Base-by-base conservation (phyloP, 2,797 vertebrate genomes). In the Zonotrichia albicollis region DNA sequence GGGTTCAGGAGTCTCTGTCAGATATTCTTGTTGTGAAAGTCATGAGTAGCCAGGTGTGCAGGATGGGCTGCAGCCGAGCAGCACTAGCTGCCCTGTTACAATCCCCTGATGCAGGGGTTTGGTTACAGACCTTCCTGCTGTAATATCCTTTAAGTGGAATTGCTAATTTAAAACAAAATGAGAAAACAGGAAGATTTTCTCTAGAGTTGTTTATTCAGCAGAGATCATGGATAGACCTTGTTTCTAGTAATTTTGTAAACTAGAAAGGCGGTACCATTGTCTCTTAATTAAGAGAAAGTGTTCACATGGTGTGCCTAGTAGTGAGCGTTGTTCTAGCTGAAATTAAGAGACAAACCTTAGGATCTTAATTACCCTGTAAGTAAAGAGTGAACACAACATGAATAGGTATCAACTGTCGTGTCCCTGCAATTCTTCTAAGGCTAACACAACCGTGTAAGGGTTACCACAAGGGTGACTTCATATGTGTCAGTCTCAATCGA, bases 31-130 rank as follows among this genome's bases (percentile, higher is more conserved):
- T 32, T 66, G 38, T 46, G 34, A 36, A 50, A 84, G 61, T 42
- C 2, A 0, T 50, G n/a, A 13, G 19, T 51, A 50, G 50, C 27
- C 19, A 42, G 25, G 34, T 21, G 8, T 1, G 13, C 0, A 1
- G 46, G 36, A 43, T 30, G 46, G n/a, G 45, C 40, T 71, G 82
- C 67, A 38, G 42, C 32, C n/a, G 21, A 89, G 34, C 53, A 50
- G 45, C 45, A 1, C 12, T 23, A 6, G 5, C 36, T 81, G 10
- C 67, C 30, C 26, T 43, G 3, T 53, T 80, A 25, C 2, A 64
- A 1, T 48, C 26, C 20, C 16, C 23, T 29, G 32, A 34, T 61
- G 30, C 21, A 26, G 43, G 42, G 40, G 6, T 79, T 90, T 7
- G 45, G 19, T 82, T 89, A 55, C 36, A 42, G 9, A 38, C 34